These are phyloP conservation scores for Macropus fuliginosus DNA, from an alignment of 2,797 vertebrate genomes.

Conservation along the genomic window DNA sequence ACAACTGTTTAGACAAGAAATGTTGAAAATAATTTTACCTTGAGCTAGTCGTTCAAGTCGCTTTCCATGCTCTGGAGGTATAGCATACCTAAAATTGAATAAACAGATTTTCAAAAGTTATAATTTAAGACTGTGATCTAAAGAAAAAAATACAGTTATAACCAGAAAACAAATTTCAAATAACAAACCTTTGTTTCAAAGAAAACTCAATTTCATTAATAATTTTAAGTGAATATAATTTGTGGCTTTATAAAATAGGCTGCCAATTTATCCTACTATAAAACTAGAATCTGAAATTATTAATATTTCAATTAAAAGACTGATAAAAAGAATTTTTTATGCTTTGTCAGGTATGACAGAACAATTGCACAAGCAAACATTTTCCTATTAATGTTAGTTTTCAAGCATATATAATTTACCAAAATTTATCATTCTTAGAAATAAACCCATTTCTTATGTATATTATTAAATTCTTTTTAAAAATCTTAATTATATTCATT, in stretches of 20 bases:
- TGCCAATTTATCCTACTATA: neutral
- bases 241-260: neutral
- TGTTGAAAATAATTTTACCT: conserved; percentile 82
- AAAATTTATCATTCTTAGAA: conserved; percentile 38
- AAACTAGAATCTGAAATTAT: neutral
- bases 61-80: conserved; percentile 89
- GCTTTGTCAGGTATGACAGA: conserved; percentile 14
- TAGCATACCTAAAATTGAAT: conserved; percentile 86
- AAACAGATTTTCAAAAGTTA: conserved; percentile 62
- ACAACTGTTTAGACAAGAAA: conserved; percentile 56
- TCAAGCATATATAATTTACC: conserved; percentile 54
- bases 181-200: conserved; percentile 14
- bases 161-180: conserved; percentile 19
- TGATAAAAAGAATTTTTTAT: neutral
- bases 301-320: neutral
- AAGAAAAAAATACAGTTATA: neutral
- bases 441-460: neutral
- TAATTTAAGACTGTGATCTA: conserved; percentile 40
- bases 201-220: neutral
- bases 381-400: conserved; percentile 35
- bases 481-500: conserved; percentile 36
- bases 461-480: conserved; percentile 32
- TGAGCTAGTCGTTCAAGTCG: conserved; percentile 89
- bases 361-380: conserved; percentile 17
- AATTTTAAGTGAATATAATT: neutral